Conservation (phyloP, 92 coral and sea anemone species). For the Blastomussa wellsi region DNA sequence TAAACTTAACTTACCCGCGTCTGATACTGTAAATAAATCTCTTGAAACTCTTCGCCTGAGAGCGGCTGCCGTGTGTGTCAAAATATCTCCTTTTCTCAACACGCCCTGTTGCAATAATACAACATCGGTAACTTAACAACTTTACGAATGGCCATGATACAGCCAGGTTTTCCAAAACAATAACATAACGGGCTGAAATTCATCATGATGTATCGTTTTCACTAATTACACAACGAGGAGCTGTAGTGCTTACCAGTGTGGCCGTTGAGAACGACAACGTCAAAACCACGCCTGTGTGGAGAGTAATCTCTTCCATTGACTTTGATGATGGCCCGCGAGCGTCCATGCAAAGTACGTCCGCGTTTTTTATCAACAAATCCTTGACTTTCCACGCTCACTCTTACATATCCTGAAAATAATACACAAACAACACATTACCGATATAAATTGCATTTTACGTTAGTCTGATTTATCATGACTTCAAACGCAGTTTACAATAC, state of each 20-base stretch:
- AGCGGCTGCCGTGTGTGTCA: conserved; percentile 7
- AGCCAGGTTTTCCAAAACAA: neutral
- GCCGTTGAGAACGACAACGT: conserved; percentile 2
- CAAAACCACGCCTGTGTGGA: conserved; percentile 8
- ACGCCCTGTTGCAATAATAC: neutral
- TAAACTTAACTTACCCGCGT: neutral
- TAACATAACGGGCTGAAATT: no score
- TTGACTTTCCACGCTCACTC: neutral
- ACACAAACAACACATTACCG: no score
- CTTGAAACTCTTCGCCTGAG: neutral
- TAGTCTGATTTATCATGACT: no score
- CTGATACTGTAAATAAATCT: neutral
- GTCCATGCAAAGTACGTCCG: conserved; percentile 12
- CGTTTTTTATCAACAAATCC: conserved; percentile 11
- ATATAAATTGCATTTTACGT: no score
- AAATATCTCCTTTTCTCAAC: neutral
- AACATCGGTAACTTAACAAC: neutral
- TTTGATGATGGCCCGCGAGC: conserved; percentile 14
- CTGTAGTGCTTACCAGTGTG: neutral
- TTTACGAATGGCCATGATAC: neutral
- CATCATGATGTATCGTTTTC: no score
- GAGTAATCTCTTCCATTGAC: conserved; percentile 24
- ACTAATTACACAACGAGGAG: no score
- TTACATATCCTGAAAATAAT: neutral
- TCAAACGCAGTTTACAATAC: no score